Percentiles rank a stretch among this genome's conserved stretches.
These are phyloP conservation scores for Phasia obesa DNA, from an alignment of 2,888 invertebrate genomes.

Conservation along the genomic window DNA sequence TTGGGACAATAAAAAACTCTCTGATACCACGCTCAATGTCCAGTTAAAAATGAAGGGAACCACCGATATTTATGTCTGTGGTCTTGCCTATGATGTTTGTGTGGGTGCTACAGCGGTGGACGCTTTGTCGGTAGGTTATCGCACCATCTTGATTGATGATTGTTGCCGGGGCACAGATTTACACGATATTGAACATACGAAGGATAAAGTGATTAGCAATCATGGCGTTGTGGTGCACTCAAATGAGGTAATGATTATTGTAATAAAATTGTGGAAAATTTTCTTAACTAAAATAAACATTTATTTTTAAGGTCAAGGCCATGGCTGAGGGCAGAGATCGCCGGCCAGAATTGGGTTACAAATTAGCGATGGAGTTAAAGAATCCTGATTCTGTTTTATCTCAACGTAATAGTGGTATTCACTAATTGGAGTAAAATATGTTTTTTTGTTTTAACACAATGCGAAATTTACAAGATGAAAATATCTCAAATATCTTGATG, in stretches of 20 bases:
- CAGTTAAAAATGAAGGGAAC: constrained; percentile 91
- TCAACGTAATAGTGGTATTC: constrained; percentile 77
- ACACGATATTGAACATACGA: constrained; percentile 92
- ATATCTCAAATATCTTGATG: constrained; percentile 14
- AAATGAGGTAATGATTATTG: constrained; percentile 84
- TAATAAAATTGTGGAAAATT: background rate
- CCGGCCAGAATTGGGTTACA: constrained; percentile 93
- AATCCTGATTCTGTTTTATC: constrained; percentile 83
- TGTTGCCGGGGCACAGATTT: constrained; percentile 94
- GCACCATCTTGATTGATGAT: constrained; percentile 94
- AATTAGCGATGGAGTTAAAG: constrained; percentile 92
- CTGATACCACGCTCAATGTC: constrained; percentile 91
- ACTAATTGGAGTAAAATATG: constrained; percentile 74
- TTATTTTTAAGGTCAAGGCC: constrained; percentile 86
- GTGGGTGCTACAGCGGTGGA: constrained; percentile 95
- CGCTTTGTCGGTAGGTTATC: constrained; percentile 94
- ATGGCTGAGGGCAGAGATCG: constrained; percentile 95
- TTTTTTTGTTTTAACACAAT: background rate
- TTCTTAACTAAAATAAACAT: background rate
- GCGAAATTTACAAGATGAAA: background rate
- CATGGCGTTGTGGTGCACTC: constrained; percentile 92
- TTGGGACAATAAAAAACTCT: constrained; percentile 97
- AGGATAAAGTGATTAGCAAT: constrained; percentile 88
- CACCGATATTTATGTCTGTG: constrained; percentile 97
- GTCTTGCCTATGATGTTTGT: constrained; percentile 97